Base-by-base conservation (phyloP, 30 jellyfish, hydroid and myxozoan species). In the Hydra vulgaris region DNA sequence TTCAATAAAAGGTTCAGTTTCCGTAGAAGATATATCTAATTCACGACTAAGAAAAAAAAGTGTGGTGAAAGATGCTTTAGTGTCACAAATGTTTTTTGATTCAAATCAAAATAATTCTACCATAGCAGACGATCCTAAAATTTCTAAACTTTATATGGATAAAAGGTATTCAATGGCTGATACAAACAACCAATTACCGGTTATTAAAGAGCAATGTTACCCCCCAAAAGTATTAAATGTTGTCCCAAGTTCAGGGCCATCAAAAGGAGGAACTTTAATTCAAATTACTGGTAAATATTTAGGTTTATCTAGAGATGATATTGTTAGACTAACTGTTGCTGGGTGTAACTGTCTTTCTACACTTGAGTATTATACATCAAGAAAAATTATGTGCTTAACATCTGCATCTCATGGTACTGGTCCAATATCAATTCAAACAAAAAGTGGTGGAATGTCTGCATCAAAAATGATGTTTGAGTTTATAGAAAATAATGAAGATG, bases 161-260 rank as follows among this genome's bases (percentile, higher is more conserved):
- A 75, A 70, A 26, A 1, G 83, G 7, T 25, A 27, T 22, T 75
- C 83, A 25, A 25, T 75, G 53, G 56, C 74, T 17, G 83, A 75
- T 7, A 75, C 56, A 70, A 70, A 17, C 27, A 18, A 21, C 24
- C 70, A 54, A 21, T 23, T 78, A 78, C 85, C 85, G 8, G 69
- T 77, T 5, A 78, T 78, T 17, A 78, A 78, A 78, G 85, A 78
- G 53, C 85, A 78, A 61, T 21, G 54, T 53, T 78, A 56, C 54
- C 94, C 95, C 75, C 96, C 96, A 7, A 93, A 83, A 68, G 81
- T 90, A 15, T 81, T 70, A 18, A 52, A 74, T 15, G 53, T 90
- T 21, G 84, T 87, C 15, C 97, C 97, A 54, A 90, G 74, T 53
- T 80, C 91, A 24, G 97, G 97, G 15, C 95, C 97, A 4, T 67